Evolutionary conservation across 2,113 vertebrate genomes (phyloP).

Genomic region (Callipepla squamata): DNA sequence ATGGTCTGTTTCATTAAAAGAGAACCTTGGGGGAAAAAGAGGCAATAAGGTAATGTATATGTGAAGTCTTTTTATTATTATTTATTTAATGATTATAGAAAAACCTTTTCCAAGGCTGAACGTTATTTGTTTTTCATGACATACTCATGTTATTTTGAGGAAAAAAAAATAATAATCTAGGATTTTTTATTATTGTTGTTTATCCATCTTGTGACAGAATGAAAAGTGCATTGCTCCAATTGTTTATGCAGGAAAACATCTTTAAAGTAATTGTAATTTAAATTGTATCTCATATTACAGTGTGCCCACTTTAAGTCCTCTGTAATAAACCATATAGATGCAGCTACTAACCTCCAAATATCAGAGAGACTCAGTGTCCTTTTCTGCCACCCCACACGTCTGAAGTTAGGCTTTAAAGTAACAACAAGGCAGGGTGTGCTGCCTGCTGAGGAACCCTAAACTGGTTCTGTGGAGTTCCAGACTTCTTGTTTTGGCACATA

Average conservation of each 20-base stretch:
- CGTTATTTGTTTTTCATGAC: constrained; percentile 16
- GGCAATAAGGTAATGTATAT: background rate
- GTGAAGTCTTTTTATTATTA: background rate
- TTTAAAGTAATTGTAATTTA: background rate
- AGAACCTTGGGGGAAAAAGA: background rate
- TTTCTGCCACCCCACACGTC: background rate
- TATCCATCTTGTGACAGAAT: background rate
- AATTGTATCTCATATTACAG: background rate
- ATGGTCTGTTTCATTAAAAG: constrained; percentile 59
- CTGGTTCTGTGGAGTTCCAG: background rate
- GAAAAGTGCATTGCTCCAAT: background rate
- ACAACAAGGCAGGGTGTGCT: background rate
- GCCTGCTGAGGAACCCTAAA: background rate
- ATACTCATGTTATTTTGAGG: background rate
- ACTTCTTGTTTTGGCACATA: background rate
- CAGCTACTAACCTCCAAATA: background rate
- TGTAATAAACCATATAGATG: background rate
- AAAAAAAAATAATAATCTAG: background rate
- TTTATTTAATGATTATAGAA: constrained; percentile 54
- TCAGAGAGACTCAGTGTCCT: background rate
- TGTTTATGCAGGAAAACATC: background rate
- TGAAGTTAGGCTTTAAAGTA: background rate
- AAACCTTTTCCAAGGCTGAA: constrained; percentile 40
- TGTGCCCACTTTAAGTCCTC: background rate
- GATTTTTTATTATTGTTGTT: background rate